Conservation (phyloP, 2,888 invertebrate genomes). For the Pollenia angustigena region DNA sequence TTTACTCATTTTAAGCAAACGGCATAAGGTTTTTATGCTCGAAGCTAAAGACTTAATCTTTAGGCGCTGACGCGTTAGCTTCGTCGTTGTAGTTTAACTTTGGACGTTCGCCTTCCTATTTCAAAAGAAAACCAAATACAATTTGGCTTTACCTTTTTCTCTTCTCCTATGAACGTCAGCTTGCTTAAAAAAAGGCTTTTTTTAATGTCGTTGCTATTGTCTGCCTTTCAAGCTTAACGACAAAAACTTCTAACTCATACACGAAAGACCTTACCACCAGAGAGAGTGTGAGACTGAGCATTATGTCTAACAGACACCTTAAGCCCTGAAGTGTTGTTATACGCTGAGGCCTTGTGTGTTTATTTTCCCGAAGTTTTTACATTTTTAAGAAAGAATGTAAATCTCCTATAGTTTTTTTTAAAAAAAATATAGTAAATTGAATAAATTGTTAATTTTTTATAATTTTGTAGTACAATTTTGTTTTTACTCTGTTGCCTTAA, state of each 20-base stretch:
- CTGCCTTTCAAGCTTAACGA: slow-evolving; percentile 14
- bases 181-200: slow-evolving; percentile 9
- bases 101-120: slow-evolving; percentile 11
- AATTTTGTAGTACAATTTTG: slow-evolving; percentile 66
- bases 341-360: slow-evolving; percentile 45
- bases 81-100: slow-evolving; percentile 38
- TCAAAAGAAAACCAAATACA: slow-evolving; percentile 1
- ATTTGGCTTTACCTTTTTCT: slow-evolving; percentile 34
- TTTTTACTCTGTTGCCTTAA: slow-evolving; percentile 69
- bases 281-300: slow-evolving; percentile 71
- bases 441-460: slow-evolving; percentile 59
- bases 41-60: slow-evolving; percentile 42
- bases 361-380: slow-evolving; percentile 19
- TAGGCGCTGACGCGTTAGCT: slow-evolving; percentile 58
- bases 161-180: slow-evolving; percentile 41
- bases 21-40: slow-evolving; percentile 49
- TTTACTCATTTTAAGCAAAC: slow-evolving; percentile 12
- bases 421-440: slow-evolving; percentile 49
- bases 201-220: slow-evolving; percentile 39
- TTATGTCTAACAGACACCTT: slow-evolving; percentile 41
- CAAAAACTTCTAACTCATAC: neutral
- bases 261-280: slow-evolving; percentile 13
- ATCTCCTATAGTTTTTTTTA: slow-evolving; percentile 46
- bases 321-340: slow-evolving; percentile 38
- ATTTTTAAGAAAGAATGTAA: slow-evolving; percentile 31